Conservation (phyloP, 1,140 invertebrate genomes). For the Samia ricini region DNA sequence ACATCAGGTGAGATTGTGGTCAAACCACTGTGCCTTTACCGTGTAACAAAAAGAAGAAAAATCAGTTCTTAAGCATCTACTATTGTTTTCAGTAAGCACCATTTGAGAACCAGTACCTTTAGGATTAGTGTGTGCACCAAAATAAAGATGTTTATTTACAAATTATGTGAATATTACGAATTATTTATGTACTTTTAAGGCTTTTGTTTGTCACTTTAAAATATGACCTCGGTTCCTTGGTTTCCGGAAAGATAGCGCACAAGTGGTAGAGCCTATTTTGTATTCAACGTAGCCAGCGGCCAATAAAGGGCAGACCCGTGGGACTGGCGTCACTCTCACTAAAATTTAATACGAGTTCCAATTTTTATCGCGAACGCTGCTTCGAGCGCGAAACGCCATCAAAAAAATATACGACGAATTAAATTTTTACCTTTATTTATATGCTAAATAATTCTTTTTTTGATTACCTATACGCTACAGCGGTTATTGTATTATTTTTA, state of each 20-base stretch:
- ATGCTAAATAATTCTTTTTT: neutral
- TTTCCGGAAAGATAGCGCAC: neutral
- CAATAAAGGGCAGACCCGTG: slow-evolving; percentile 38
- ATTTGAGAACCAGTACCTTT: too few relatives aligned
- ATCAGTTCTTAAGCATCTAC: too few relatives aligned
- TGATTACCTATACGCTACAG: neutral
- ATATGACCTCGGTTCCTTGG: neutral
- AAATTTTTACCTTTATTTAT: neutral
- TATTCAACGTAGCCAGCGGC: slow-evolving; percentile 34
- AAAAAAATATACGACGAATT: neutral
- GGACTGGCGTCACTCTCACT: slow-evolving; percentile 2
- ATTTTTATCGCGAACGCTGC: neutral
- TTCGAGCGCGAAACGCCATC: neutral
- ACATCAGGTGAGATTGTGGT: too few relatives aligned
- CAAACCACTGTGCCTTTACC: too few relatives aligned
- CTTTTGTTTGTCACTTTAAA: neutral
- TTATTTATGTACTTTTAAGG: neutral
- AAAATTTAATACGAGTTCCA: neutral
- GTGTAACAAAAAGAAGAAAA: too few relatives aligned
- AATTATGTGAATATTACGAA: too few relatives aligned
- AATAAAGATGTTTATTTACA: too few relatives aligned
- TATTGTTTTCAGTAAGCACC: too few relatives aligned
- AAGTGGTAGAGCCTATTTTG: slow-evolving; percentile 17
- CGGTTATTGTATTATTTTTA: too few relatives aligned
- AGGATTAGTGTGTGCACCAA: too few relatives aligned